Percentiles rank a stretch among this genome's conserved stretches.
Conservation (phyloP, 2,113 vertebrate genomes). For the Microcebus ravelobensis region DNA sequence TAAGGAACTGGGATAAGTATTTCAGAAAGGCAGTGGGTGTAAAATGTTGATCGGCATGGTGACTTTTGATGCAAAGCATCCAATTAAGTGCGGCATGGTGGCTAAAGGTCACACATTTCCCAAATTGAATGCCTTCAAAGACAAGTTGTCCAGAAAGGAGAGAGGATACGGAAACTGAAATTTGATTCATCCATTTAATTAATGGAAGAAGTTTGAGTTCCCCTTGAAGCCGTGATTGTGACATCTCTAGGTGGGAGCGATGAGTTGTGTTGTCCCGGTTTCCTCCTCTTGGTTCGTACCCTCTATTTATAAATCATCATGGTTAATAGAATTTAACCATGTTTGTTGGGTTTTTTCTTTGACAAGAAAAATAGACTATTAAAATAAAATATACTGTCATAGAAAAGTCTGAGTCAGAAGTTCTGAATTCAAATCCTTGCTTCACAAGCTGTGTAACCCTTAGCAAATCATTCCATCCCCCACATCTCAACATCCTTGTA, state of each 20-base stretch:
- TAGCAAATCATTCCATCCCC: neutral
- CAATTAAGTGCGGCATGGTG: slow-evolving; percentile 39
- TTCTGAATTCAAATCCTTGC: slow-evolving; percentile 29
- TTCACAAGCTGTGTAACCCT: neutral
- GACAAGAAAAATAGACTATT: slow-evolving; percentile 42
- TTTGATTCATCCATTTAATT: slow-evolving; percentile 69
- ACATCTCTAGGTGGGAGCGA: slow-evolving; percentile 61
- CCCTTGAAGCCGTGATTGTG: slow-evolving; percentile 66
- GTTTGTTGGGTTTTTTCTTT: neutral
- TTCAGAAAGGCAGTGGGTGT: slow-evolving; percentile 72
- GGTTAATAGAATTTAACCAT: slow-evolving; percentile 12
- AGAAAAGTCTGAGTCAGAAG: slow-evolving; percentile 23
- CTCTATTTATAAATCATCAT: slow-evolving; percentile 36
- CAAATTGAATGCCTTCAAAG: slow-evolving; percentile 68
- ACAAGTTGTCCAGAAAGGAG: slow-evolving; percentile 58
- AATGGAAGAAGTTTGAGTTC: slow-evolving; percentile 69
- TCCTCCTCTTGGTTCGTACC: neutral
- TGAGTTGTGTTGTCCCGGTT: slow-evolving; percentile 43
- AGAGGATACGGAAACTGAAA: slow-evolving; percentile 69
- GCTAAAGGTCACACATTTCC: slow-evolving; percentile 74
- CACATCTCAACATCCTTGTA: neutral
- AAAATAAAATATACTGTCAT: neutral
- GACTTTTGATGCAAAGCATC: slow-evolving; percentile 71
- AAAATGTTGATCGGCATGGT: slow-evolving; percentile 59
- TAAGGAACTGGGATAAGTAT: slow-evolving; percentile 62